These are phyloP conservation scores for Pantherophis guttatus DNA, from an alignment of 2,113 vertebrate genomes.

Conservation along the genomic window DNA sequence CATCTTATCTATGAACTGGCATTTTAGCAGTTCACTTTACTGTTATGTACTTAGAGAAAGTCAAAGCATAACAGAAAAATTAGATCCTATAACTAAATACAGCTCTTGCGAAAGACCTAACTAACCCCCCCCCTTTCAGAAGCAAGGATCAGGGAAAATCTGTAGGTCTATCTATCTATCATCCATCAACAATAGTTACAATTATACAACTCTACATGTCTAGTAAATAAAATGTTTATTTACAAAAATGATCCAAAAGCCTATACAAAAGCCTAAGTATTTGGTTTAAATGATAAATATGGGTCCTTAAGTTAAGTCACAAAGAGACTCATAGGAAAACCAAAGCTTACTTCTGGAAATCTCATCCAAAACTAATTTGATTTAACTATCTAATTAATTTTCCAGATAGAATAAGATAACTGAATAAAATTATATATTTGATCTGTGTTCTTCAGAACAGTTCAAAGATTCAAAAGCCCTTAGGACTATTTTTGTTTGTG, in stretches of 20 bases:
- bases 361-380: neutral
- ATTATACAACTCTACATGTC: neutral
- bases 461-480: neutral
- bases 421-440: neutral
- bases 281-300: neutral
- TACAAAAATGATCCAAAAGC: neutral
- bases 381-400: neutral
- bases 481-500: neutral
- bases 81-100: fast-evolving
- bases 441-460: neutral
- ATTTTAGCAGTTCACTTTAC: neutral
- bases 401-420: neutral
- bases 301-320: neutral
- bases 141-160: neutral
- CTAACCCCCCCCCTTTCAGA: neutral
- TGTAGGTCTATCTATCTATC: neutral
- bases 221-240: neutral
- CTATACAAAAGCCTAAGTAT: neutral
- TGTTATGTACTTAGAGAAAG: neutral
- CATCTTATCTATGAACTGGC: neutral
- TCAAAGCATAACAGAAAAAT: neutral
- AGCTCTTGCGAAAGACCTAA: neutral
- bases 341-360: neutral
- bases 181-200: neutral
- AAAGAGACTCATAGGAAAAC: neutral